A percentile compares a stretch with the other conserved stretches of the same genome.
These are phyloP conservation scores for Drosophila tripunctata DNA, from an alignment of 2,888 invertebrate species.

Conservation along the genomic window DNA sequence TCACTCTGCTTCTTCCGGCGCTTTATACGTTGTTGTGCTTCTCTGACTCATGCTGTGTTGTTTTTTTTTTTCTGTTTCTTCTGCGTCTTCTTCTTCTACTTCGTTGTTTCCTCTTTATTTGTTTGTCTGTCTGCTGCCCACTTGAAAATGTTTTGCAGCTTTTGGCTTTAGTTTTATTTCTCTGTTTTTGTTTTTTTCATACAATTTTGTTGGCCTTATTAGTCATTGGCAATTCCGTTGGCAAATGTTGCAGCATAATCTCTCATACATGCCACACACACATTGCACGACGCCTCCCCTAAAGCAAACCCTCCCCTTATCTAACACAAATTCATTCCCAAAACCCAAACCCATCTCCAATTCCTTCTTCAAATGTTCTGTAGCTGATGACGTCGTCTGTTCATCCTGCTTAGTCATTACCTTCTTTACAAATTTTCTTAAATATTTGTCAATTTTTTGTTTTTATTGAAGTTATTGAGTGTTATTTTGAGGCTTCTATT, in stretches of 20 bases:
- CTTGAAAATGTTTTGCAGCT: conserved; percentile 42
- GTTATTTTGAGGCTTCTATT: background rate
- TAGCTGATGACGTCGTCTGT: conserved; percentile 17
- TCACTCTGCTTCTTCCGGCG: conserved; percentile 15
- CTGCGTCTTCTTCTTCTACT: background rate
- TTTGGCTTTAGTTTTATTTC: conserved; percentile 29
- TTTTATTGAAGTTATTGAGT: background rate
- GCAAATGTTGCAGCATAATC: conserved; percentile 55
- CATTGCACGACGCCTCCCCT: background rate
- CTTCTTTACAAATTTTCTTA: conserved; percentile 10
- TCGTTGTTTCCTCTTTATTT: conserved; percentile 7
- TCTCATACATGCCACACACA: conserved; percentile 1
- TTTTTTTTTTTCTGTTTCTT: conserved; percentile 7
- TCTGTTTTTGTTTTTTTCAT: conserved; percentile 9
- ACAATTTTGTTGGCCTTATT: conserved; percentile 56
- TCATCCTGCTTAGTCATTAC: conserved; percentile 6
- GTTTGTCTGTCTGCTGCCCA: conserved; percentile 46
- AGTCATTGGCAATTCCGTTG: conserved; percentile 57
- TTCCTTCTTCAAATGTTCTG: background rate
- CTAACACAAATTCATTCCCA: no score
- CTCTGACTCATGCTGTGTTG: conserved; percentile 43
- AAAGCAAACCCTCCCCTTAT: background rate
- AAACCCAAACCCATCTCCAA: conserved; percentile 11
- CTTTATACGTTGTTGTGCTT: conserved; percentile 9
- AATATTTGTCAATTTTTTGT: conserved; percentile 17